Conservation (phyloP, 2,888 invertebrate genomes). For the Augiades crinisus region DNA sequence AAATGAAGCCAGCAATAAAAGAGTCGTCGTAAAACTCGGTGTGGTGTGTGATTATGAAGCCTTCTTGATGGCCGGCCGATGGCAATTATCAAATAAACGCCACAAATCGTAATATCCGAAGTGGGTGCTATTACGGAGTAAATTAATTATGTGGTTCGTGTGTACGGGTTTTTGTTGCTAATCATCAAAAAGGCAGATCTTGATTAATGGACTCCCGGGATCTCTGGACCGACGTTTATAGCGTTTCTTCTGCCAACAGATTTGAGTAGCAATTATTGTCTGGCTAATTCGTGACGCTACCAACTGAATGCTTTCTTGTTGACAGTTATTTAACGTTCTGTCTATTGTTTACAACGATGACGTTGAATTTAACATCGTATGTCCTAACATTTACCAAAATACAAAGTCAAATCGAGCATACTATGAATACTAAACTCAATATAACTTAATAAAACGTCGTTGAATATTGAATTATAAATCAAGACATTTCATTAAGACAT, state of each 20-base stretch:
- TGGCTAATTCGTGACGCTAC: slow-evolving; percentile 12
- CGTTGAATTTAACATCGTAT: no score
- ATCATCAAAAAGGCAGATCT: slow-evolving; percentile 1
- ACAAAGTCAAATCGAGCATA: no score
- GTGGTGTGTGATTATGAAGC: slow-evolving; percentile 33
- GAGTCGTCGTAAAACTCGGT: slow-evolving; percentile 52
- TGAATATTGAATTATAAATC: no score
- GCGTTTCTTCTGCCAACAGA: slow-evolving; percentile 10
- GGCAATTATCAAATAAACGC: slow-evolving; percentile 51
- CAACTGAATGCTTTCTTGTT: no score
- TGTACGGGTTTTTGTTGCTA: slow-evolving; percentile 4
- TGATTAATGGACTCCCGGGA: slow-evolving; percentile 13
- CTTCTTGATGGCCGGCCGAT: slow-evolving; percentile 37
- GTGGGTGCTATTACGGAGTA: slow-evolving; percentile 15
- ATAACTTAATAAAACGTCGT: no score
- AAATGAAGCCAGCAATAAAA: slow-evolving; percentile 21
- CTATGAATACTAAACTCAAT: no score
- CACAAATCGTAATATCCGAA: slow-evolving; percentile 15
- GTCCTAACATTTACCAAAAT: no score
- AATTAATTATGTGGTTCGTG: slow-evolving; percentile 15
- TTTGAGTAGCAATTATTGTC: slow-evolving; percentile 11
- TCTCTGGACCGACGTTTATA: no score
- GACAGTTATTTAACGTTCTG: no score
- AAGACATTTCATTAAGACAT: no score
- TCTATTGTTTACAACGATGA: no score